These are phyloP conservation scores for Periophthalmus magnuspinnatus DNA, from an alignment of 2,797 vertebrate species.

Conservation along the genomic window DNA sequence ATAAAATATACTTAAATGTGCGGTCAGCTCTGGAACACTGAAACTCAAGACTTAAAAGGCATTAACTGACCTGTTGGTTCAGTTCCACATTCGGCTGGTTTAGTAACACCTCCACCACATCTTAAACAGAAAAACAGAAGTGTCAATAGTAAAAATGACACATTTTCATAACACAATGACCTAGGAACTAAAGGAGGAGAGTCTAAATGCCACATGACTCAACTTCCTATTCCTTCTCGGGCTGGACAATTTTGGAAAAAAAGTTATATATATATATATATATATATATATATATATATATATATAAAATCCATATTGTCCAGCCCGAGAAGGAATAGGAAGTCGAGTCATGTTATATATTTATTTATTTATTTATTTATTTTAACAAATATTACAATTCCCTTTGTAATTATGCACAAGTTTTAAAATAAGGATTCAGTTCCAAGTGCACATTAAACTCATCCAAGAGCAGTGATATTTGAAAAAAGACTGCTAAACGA, in stretches of 20 bases:
- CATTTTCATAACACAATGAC: background rate
- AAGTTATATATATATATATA: too few species aligned
- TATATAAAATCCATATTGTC: too few species aligned
- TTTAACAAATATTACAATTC: background rate
- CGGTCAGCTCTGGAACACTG: background rate
- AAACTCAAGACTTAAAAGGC: background rate
- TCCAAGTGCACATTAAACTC: background rate
- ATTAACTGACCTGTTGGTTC: constrained; percentile 89
- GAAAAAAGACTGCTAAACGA: background rate
- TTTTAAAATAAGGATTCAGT: background rate
- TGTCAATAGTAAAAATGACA: background rate
- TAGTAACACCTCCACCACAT: constrained; percentile 93
- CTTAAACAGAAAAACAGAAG: constrained; percentile 68
- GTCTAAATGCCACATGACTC: background rate
- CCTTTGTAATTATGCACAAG: background rate
- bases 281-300: too few species aligned
- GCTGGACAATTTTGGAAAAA: background rate
- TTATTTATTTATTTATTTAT: too few species aligned
- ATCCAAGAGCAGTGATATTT: background rate
- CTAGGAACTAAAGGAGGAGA: constrained; percentile 19
- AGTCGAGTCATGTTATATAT: too few species aligned
- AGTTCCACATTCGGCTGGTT: constrained; percentile 88
- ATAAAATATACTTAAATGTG: background rate
- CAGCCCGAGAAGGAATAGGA: too few species aligned
- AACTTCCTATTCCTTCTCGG: constrained; percentile 25